Conservation (phyloP, 2,888 invertebrate genomes). For the Arctia plantaginis region DNA sequence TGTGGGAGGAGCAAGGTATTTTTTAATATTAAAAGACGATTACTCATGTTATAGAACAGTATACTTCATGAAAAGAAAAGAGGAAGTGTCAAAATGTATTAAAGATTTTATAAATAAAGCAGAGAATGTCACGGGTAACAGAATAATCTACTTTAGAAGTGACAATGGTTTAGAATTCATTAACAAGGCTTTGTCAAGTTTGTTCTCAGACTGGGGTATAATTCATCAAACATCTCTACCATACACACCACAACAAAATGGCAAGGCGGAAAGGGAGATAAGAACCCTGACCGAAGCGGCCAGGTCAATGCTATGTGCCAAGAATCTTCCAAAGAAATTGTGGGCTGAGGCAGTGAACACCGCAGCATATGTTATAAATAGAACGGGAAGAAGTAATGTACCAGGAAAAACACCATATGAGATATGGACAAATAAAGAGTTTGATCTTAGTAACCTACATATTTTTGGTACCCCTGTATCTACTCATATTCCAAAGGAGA, state of each 20-base stretch:
- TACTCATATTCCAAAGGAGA: constrained; percentile 29
- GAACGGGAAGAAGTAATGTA: constrained; percentile 13
- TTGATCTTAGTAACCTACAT: constrained; percentile 18
- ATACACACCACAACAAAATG: constrained; percentile 19
- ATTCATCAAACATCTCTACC: constrained; percentile 21
- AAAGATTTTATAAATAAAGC: constrained; percentile 2
- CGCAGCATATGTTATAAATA: constrained; percentile 20
- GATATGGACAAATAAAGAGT: constrained; percentile 20
- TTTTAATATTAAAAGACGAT: constrained; percentile 24
- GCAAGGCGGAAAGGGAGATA: constrained; percentile 14
- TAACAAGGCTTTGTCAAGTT: constrained; percentile 12
- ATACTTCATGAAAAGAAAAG: constrained; percentile 2
- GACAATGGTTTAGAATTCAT: constrained; percentile 23
- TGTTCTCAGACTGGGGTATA: no score
- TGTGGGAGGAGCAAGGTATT: constrained; percentile 28
- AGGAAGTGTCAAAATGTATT: constrained; percentile 7
- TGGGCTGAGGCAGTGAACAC: constrained; percentile 25
- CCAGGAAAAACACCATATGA: constrained; percentile 28
- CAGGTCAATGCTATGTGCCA: constrained; percentile 22
- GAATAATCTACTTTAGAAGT: constrained; percentile 7
- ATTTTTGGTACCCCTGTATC: constrained; percentile 3
- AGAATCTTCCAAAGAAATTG: constrained; percentile 1
- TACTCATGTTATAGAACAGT: constrained; percentile 19
- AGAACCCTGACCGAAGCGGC: constrained; percentile 22
- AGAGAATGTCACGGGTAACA: constrained; percentile 23